These are phyloP conservation scores for Otus sunia DNA, from an alignment of 2,113 vertebrate genomes.

Conservation along the genomic window DNA sequence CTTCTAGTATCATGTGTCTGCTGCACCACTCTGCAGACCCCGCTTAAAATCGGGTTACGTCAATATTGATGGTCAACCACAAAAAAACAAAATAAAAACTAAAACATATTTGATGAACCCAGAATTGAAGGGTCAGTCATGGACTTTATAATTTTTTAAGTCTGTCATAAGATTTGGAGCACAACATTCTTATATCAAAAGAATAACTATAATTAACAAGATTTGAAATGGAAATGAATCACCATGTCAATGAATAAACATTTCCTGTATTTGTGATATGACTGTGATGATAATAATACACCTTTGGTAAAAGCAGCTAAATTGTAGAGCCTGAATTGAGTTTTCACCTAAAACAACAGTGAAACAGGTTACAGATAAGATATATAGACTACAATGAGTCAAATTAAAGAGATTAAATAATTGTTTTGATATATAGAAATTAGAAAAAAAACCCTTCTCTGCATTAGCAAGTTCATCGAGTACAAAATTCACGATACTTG, in stretches of 20 bases:
- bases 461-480: not conserved
- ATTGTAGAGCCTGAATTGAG: not conserved
- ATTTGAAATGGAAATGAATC: not conserved
- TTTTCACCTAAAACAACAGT: not conserved
- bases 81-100: not conserved
- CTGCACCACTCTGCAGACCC: not conserved
- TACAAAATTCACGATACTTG: not conserved
- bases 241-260: not conserved
- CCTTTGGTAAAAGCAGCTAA: not conserved
- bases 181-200: not conserved
- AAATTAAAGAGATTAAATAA: not conserved
- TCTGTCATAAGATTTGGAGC: not conserved
- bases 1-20: not conserved
- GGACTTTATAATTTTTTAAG: not conserved
- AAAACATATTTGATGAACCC: not conserved
- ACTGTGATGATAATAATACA: not conserved
- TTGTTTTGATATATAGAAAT: not conserved
- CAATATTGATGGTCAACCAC: not conserved
- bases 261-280: not conserved
- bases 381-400: not conserved
- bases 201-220: not conserved
- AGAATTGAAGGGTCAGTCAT: not conserved
- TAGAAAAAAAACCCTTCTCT: not conserved
- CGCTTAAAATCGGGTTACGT: not conserved
- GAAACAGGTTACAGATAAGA: not conserved